Evolutionary conservation across 2,113 vertebrate species (phyloP).

Genomic region (Girardinichthys multiradiatus): DNA sequence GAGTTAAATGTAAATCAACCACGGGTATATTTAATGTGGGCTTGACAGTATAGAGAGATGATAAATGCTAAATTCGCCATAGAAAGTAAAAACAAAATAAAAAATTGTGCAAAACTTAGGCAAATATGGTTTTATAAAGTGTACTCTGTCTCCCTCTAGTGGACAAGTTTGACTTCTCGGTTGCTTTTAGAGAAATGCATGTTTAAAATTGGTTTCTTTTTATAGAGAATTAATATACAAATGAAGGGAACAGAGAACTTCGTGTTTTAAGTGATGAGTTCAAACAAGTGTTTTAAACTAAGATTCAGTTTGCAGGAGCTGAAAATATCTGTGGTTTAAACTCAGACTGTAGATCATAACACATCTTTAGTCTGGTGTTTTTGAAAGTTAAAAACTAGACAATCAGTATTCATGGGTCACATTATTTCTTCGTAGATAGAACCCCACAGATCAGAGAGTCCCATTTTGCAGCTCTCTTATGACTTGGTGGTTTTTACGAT

Average conservation of each 20-base stretch:
- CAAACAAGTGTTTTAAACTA: not conserved
- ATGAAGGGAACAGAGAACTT: not conserved
- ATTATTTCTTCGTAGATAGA: constrained; percentile 38
- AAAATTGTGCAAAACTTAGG: not conserved
- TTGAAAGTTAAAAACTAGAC: constrained; percentile 15
- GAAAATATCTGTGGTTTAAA: not conserved
- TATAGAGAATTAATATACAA: not conserved
- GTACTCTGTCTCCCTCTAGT: constrained; percentile 80
- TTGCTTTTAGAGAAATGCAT: not conserved
- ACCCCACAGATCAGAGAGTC: constrained; percentile 26
- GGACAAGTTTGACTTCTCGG: constrained; percentile 17
- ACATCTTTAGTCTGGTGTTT: constrained; percentile 14
- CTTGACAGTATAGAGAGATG: not conserved
- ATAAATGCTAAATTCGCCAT: not conserved
- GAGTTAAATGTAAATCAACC: not conserved
- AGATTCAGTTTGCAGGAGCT: constrained; percentile 2
- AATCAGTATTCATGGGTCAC: constrained; percentile 39
- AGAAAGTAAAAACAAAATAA: no score
- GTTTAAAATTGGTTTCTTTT: not conserved
- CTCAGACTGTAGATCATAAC: not conserved
- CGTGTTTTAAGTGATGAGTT: not conserved
- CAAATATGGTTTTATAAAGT: constrained; percentile 41
- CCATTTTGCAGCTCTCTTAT: constrained; percentile 46
- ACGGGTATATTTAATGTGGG: not conserved
- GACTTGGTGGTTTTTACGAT: constrained; percentile 72